A percentile compares a stretch with the other conserved stretches of the same genome.
phyloP scores from a whole-genome alignment of 2,797 vertebrate genomes.

The Argya squamiceps region DNA sequence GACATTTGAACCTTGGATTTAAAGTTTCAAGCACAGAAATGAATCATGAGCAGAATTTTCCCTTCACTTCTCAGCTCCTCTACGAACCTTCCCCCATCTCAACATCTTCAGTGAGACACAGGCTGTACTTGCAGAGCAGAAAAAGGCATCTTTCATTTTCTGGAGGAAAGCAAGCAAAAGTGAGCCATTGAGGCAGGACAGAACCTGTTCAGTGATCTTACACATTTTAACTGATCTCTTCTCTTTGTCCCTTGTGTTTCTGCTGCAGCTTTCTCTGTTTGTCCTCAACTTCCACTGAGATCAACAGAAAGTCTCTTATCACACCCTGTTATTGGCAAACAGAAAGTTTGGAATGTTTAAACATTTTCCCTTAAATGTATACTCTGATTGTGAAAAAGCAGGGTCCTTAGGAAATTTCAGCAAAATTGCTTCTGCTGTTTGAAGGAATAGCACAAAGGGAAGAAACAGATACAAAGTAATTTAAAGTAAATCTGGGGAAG shows the following conservation, averaged over 20 bases:
- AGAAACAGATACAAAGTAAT: neutral
- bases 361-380: neutral
- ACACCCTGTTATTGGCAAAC: neutral
- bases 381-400: neutral
- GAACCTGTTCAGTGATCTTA: neutral
- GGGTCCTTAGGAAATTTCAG: neutral
- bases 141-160: neutral
- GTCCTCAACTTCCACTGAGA: neutral
- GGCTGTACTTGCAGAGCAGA: neutral
- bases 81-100: neutral
- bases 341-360: neutral
- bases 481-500: neutral
- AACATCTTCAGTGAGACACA: neutral
- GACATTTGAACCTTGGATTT: neutral
- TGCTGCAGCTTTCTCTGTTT: neutral
- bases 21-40: neutral
- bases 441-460: neutral
- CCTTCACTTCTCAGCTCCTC: neutral
- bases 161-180: neutral
- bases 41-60: slow-evolving; percentile 26
- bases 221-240: slow-evolving; percentile 4
- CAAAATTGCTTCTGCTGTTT: neutral
- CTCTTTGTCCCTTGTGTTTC: neutral
- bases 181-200: neutral
- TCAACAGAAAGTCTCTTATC: neutral